Evolutionary conservation across 2,888 invertebrate genomes (phyloP).

Genomic region (Magallana nippona): DNA sequence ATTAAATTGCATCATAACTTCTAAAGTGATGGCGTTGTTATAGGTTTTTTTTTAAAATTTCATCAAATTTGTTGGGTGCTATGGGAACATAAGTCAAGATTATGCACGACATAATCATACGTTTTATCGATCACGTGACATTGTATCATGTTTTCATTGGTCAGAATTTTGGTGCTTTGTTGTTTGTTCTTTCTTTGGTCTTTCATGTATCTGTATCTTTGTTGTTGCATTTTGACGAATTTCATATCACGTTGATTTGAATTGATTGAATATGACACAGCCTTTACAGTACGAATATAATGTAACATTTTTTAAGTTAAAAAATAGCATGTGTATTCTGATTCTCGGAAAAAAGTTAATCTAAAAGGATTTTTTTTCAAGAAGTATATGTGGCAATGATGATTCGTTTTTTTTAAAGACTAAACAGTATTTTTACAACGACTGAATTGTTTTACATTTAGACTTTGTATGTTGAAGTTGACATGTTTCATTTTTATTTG

Average conservation of each 20-base stretch:
- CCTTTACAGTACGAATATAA: too few species aligned
- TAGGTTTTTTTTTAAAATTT: not conserved
- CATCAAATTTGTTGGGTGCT: slow-evolving; percentile 6
- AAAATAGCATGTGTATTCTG: too few species aligned
- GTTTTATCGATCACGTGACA: not conserved
- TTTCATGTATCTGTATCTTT: slow-evolving; percentile 16
- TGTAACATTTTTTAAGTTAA: too few species aligned
- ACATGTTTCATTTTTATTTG: not conserved
- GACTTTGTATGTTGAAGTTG: not conserved
- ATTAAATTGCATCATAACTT: not conserved
- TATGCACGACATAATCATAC: slow-evolving; percentile 7
- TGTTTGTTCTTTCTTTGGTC: slow-evolving; percentile 11
- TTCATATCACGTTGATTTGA: not conserved
- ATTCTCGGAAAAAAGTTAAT: too few species aligned
- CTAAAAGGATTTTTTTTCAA: not conserved
- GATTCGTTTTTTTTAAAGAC: not conserved
- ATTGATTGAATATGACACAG: not conserved
- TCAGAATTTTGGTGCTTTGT: slow-evolving; percentile 26
- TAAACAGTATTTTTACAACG: slow-evolving; percentile 3
- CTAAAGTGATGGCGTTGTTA: not conserved
- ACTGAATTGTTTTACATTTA: not conserved
- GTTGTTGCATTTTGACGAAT: not conserved
- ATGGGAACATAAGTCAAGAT: slow-evolving; percentile 3
- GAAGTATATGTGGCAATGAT: not conserved
- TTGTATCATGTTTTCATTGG: not conserved